These are phyloP conservation scores for Synanthedon vespiformis DNA, from an alignment of 2,888 invertebrate species.

Conservation along the genomic window DNA sequence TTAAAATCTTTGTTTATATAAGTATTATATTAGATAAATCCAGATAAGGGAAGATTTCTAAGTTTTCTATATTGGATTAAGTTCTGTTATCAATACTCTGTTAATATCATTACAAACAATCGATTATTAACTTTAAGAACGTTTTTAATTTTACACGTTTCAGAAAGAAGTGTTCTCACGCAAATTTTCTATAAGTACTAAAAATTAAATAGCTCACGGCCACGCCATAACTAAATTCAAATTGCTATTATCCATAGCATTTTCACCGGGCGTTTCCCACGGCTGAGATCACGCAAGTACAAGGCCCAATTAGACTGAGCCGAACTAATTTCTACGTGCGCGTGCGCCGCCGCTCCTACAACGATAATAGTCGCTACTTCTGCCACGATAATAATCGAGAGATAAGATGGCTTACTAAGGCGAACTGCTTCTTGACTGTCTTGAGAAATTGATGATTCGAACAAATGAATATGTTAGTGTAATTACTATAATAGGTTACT, in stretches of 20 bases:
- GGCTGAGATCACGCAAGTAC: conserved; percentile 48
- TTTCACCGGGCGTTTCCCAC: conserved; percentile 55
- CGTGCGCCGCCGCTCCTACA: conserved; percentile 5
- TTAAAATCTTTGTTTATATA: too few relatives aligned
- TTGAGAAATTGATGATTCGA: too few relatives aligned
- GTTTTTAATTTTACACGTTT: not conserved
- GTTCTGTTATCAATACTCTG: too few relatives aligned
- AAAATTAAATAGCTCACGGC: conserved; percentile 26
- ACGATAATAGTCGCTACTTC: conserved; percentile 1
- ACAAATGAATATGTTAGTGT: too few relatives aligned
- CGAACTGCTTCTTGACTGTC: not conserved
- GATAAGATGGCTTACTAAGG: not conserved
- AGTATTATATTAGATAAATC: too few relatives aligned
- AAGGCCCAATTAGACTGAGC: conserved; percentile 22
- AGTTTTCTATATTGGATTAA: too few relatives aligned
- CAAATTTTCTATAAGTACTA: conserved; percentile 1
- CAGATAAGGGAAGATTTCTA: too few relatives aligned
- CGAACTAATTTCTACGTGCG: conserved; percentile 43
- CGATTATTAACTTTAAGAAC: too few relatives aligned
- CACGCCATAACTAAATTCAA: conserved; percentile 48
- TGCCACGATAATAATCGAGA: conserved; percentile 2
- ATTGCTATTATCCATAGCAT: conserved; percentile 39
- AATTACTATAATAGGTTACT: too few relatives aligned
- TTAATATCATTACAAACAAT: too few relatives aligned
- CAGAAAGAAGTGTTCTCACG: not conserved